Conservation (phyloP, 1,140 invertebrate species). For the Drosophila dunni region DNA sequence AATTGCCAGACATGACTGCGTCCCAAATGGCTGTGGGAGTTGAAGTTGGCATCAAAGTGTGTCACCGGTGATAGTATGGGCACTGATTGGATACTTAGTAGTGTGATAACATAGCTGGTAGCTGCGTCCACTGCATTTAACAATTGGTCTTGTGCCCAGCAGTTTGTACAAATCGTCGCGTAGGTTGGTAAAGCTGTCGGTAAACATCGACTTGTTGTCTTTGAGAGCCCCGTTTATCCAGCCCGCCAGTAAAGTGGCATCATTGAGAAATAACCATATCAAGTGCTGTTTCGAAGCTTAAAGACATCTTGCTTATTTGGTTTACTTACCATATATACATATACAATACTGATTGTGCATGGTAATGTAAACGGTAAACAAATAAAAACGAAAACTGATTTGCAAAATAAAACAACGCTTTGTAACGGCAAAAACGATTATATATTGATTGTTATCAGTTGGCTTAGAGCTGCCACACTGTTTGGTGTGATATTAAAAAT, state of each 20-base stretch:
- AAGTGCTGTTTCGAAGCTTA: constrained; percentile 7
- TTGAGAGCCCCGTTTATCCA: constrained; percentile 8
- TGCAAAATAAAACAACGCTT: neutral
- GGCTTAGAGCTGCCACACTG: neutral
- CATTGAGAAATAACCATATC: constrained; percentile 14
- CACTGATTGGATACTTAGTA: constrained; percentile 12
- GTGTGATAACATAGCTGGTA: constrained; percentile 31
- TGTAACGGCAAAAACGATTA: constrained; percentile 1
- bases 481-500: neutral
- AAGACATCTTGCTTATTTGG: neutral
- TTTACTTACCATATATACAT: neutral
- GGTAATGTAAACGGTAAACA: too few relatives aligned
- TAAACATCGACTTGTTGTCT: constrained; percentile 8
- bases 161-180: constrained; percentile 7
- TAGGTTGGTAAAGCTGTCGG: constrained; percentile 12
- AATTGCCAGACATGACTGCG: constrained; percentile 22
- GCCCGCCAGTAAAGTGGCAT: neutral
- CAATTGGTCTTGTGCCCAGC: neutral
- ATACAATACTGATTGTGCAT: neutral
- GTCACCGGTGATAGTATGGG: constrained; percentile 16
- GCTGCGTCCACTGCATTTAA: constrained; percentile 3
- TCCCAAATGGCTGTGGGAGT: constrained; percentile 11
- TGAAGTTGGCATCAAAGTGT: constrained; percentile 16
- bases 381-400: neutral
- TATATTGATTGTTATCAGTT: neutral